Percentiles rank a stretch among this genome's conserved stretches.
Conservation (phyloP, 1,140 invertebrate species). For the Eubasilissa regina region DNA sequence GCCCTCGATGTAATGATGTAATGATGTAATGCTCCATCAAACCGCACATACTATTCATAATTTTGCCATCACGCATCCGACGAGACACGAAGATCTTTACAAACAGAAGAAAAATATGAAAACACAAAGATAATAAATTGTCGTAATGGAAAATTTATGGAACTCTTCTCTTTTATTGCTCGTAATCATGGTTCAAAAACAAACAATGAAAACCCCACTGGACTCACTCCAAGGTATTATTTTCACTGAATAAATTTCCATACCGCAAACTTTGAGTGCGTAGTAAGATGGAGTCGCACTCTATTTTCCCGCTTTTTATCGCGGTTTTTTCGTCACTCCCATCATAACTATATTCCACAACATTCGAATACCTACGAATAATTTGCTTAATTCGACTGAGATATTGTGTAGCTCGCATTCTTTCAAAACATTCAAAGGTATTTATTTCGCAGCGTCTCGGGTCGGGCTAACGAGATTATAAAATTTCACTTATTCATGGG, state of each 20-base stretch:
- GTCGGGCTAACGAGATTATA: no score
- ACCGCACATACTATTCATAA: no score
- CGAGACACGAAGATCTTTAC: background rate
- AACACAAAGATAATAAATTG: constrained; percentile 1
- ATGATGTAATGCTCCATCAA: no score
- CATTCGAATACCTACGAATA: no score
- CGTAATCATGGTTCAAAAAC: constrained; percentile 5
- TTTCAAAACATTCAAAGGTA: no score
- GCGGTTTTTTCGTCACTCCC: no score
- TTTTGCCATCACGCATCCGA: background rate
- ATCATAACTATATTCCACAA: background rate
- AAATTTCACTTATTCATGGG: no score
- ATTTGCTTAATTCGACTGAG: no score
- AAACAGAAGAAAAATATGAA: background rate
- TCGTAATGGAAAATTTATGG: constrained; percentile 6
- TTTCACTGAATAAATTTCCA: constrained; percentile 15
- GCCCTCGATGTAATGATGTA: no score
- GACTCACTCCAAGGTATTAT: background rate
- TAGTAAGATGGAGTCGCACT: background rate
- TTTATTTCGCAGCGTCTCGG: no score
- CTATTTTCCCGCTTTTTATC: background rate
- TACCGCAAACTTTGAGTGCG: constrained; percentile 3
- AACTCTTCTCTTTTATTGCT: background rate
- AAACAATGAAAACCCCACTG: constrained; percentile 3
- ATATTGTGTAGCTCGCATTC: no score